Evolutionary conservation across 2,797 vertebrate genomes (phyloP), one percentile per base, ranked within the genome.

Genomic region (Galaxias olidus): DNA sequence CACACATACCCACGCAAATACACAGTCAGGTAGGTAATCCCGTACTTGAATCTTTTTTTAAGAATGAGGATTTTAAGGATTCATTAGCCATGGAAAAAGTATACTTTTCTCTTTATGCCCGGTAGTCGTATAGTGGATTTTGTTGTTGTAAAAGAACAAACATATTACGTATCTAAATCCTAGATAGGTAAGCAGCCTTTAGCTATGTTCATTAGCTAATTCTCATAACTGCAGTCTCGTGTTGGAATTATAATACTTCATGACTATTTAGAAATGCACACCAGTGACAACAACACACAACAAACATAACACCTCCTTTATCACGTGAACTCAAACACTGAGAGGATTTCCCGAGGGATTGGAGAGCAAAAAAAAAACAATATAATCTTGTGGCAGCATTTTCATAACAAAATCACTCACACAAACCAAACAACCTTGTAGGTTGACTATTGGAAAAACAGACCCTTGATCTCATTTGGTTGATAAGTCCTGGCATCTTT

Each of bases 401-500:
- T 86, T 88, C 85, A 87, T 20, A 71, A 74, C 55, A 72, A 77
- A 76, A 83, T 82, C 81, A 80, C 84, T 82, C 80, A 75, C 81
- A 59, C 78, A 81, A 87, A 87, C 79, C 83, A 71, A 79, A 51
- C 70, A 60, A 49, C 72, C 66, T 41, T 5, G 78, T 12, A 17
- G 52, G n/a, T 14, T 2, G 75, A 82, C 78, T 80, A 70, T 77
- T 88, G 77, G 77, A 61, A 85, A 89, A 81, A 73, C 66, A 51
- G 74, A 77, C 61, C 83, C 85, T 81, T 84, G 85, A 85, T 90
- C 83, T 88, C 79, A 87, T 90, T 87, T 84, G 72, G 76, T 85
- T 90, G 89, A 90, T 88, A 90, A 90, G 86, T 73, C 61, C 69
- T 86, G 86, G 81, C 88, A 83, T 86, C 81, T 89, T 87, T 87